Percentiles rank a stretch among this genome's conserved stretches.
These are phyloP conservation scores for Drosophila recens DNA, from an alignment of 2,888 invertebrate genomes.

Conservation along the genomic window DNA sequence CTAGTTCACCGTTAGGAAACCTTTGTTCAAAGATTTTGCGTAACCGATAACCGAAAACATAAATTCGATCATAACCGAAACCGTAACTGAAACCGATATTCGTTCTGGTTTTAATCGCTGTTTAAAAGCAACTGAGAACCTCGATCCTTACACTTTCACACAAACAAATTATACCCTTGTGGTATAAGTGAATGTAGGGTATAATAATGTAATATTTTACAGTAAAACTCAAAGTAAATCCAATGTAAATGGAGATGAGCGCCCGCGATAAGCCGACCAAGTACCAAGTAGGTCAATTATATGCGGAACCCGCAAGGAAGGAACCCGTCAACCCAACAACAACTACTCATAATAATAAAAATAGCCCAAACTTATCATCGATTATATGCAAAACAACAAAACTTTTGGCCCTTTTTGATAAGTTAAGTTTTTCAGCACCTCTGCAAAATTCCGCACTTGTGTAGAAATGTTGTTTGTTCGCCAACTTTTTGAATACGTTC, in stretches of 20 bases:
- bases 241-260: conserved; percentile 46
- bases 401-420: conserved; percentile 44
- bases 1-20: no score
- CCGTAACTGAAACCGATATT: no score
- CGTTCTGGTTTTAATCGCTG: neutral
- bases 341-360: conserved; percentile 31
- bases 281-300: conserved; percentile 75
- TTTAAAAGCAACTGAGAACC: no score
- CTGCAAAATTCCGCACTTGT: conserved; percentile 67
- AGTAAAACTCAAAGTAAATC: conserved; percentile 58
- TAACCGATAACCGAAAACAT: no score
- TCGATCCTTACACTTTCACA: neutral
- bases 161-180: neutral
- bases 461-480: conserved; percentile 39
- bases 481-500: conserved; percentile 32
- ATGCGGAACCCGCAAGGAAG: conserved; percentile 59
- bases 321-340: conserved; percentile 30
- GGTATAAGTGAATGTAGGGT: neutral
- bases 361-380: conserved; percentile 38
- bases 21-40: no score
- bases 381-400: conserved; percentile 47
- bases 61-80: no score
- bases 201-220: conserved; percentile 75
- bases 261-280: conserved; percentile 63
- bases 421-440: conserved; percentile 48